Evolutionary conservation across 2,113 vertebrate species (phyloP), one percentile per base, ranked within the genome.

Genomic region (Halichoerus grypus): DNA sequence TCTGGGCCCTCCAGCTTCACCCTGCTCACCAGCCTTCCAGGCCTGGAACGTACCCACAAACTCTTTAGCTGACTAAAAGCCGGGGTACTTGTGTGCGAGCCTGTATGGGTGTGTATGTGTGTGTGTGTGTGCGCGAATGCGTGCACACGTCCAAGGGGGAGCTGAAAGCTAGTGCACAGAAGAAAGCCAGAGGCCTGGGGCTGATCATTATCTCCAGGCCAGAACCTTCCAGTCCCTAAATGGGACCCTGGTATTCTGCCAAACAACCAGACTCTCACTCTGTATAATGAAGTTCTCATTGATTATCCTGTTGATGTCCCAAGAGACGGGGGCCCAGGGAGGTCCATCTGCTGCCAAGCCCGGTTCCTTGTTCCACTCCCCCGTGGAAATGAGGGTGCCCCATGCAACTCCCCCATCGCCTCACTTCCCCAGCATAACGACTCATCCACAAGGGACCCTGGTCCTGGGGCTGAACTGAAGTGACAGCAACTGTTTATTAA

Each of bases 191-290:
- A 84, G 83, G 76, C 91, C 95, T 49, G 26, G 2, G 46, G 74
- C 97, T 95, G 79, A 86, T 94, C 98, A 97, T 97, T 8, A 95
- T 98, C 96, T 98, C 95, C 33, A 80, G 84, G 79, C 72, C 98
- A 97, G 95, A 89, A 96, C 79, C 97, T 98, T 86, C 72, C 97
- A 97, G 97, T 97, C 97, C 4, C 91, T 80, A 95, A 98, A 98
- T 98, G 97, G 98, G 98, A 98, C 97, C 98, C 97, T 98, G 97
- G 97, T 98, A 98, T 98, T 96, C 98, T 98, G 98, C 98, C 99
- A 98, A 98, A 97, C 81, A 97, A 96, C 94, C 97, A 86, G 97
- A 94, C 96, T 95, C 97, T 98, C 95, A 94, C 98, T 98, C 94
- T 92, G 95, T 95, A 88, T 98, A 98, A 99, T 98, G 80, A 98